Conservation (phyloP, 2,797 vertebrate genomes). For the Hafferia zeledoni region DNA sequence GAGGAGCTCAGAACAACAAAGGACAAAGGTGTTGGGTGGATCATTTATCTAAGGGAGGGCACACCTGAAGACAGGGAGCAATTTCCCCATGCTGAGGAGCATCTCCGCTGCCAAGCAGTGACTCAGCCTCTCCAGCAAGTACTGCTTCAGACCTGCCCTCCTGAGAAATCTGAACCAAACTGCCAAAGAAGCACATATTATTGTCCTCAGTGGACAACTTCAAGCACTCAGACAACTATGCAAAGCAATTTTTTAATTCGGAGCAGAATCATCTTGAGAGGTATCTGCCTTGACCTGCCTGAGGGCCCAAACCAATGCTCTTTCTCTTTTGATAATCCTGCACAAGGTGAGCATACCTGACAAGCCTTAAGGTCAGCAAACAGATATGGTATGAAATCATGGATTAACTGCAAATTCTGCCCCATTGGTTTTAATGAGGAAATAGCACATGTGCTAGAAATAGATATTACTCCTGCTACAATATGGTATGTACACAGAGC, state of each 20-base stretch:
- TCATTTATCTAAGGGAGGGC: not conserved
- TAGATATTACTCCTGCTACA: not conserved
- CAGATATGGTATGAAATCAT: not conserved
- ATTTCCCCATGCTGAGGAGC: not conserved
- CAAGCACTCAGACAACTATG: not conserved
- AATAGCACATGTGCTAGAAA: not conserved
- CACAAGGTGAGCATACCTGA: not conserved
- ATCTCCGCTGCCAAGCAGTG: not conserved
- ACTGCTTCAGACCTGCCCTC: not conserved
- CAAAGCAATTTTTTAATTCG: not conserved
- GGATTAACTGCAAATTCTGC: not conserved
- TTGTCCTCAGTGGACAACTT: not conserved
- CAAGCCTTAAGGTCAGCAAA: not conserved
- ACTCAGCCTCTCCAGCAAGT: accelerated
- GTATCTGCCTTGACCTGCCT: not conserved
- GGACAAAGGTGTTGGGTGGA: not conserved
- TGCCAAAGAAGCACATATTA: not conserved
- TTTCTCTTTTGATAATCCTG: slow-evolving; percentile 46
- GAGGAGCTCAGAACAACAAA: not conserved
- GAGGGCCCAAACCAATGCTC: slow-evolving; percentile 12
- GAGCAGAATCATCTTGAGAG: not conserved
- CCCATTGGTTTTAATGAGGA: not conserved
- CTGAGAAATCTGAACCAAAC: not conserved
- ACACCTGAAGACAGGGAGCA: not conserved
- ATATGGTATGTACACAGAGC: not conserved